Evolutionary conservation across 2,888 invertebrate species (phyloP), one percentile per base, ranked within the genome.

Genomic region (Crossocerus cetratus): DNA sequence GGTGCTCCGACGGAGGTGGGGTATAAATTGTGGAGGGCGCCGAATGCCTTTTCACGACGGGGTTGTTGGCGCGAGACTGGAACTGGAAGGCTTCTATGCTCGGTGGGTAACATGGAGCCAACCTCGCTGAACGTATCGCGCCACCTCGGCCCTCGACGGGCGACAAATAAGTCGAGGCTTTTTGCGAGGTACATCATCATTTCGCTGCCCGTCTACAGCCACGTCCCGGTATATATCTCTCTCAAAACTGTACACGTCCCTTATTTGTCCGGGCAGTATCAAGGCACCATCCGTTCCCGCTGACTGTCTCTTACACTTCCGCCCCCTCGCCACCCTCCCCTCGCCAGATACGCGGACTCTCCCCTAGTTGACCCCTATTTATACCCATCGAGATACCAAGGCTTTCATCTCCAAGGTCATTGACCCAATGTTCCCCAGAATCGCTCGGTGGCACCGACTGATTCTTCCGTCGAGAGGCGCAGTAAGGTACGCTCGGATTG

Each of bases 161-260:
- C 70, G 72, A 77, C 73, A 83, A 83, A 83, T 81, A 77, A 67
- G 70, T 70, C 70, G 66, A 55, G 69, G 59, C 57, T 77, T 81
- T 83, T 78, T 65, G 56, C 57, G 55, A 62, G 62, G 69, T 77
- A 78, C 72, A 78, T 82, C 81, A 81, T 81, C 81, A 72, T 82
- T 83, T 68, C 18, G 68, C 45, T 54, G 61, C 64, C 62, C 62
- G 67, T 73, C 56, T 63, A 16, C 23, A 0, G 23, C 13, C 22
- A 43, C 16, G 22, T 63, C 13, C 54, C 14, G 54, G 44, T 57
- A 56, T 64, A 68, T 68, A 60, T 63, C 43, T 73, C 62, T 69
- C 64, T 67, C 54, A 71, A 76, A 77, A 67, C 32, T 64, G 68
- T 75, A 73, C 60, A 69, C 64, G 58, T 59, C 32, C 32, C 79